Evolutionary conservation across 2,888 invertebrate species (phyloP).

Genomic region (Oligia strigilis): DNA sequence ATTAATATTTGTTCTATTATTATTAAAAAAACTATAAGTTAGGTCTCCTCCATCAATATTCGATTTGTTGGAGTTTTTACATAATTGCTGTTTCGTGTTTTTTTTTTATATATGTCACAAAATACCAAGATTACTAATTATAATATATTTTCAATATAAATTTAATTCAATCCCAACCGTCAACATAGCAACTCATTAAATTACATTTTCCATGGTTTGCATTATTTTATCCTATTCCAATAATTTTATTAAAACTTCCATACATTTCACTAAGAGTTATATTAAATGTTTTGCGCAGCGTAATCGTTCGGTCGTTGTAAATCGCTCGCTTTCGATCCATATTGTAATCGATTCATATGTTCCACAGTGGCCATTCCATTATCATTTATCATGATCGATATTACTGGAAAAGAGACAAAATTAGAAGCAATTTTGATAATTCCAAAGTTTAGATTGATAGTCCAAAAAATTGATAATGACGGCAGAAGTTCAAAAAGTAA

Average conservation of each 20-base stretch:
- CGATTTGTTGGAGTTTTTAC: neutral
- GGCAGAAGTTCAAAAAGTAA: conserved; percentile 10
- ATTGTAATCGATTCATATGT: conserved; percentile 63
- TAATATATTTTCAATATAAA: neutral
- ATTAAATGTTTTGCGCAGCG: conserved; percentile 54
- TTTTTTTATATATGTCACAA: neutral
- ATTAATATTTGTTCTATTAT: too few species aligned
- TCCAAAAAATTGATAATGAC: conserved; percentile 7
- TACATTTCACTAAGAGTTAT: conserved; percentile 43
- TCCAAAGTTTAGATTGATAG: conserved; percentile 8
- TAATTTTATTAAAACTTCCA: conserved; percentile 40
- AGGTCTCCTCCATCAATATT: neutral
- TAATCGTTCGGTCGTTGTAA: conserved; percentile 48
- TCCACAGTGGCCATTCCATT: conserved; percentile 23
- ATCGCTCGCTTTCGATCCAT: conserved; percentile 59
- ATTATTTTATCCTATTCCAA: conserved; percentile 19
- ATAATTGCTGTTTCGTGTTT: neutral
- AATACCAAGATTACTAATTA: neutral
- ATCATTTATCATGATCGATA: conserved; percentile 43
- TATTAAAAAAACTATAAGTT: neutral
- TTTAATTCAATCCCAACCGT: neutral
- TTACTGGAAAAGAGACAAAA: conserved; percentile 22
- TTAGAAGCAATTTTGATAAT: conserved; percentile 4
- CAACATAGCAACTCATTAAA: conserved; percentile 32
- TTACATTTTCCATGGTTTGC: conserved; percentile 16